Evolutionary conservation across 2,888 invertebrate species (phyloP).

Genomic region (Actias luna): DNA sequence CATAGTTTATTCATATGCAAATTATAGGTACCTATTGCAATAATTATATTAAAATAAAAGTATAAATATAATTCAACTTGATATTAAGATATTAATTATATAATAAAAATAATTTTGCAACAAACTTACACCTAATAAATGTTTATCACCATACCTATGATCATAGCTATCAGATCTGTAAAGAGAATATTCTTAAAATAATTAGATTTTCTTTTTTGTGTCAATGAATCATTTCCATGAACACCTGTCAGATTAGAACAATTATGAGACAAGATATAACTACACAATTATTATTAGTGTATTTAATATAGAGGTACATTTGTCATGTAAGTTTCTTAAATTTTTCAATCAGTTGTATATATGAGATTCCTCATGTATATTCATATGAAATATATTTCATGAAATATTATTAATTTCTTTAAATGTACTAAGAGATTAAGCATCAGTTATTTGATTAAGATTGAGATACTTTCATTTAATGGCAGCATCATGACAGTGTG

Average conservation of each 20-base stretch:
- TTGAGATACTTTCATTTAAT: constrained; percentile 35
- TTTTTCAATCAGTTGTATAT: constrained; percentile 31
- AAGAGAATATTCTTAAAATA: constrained; percentile 65
- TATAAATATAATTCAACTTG: neutral
- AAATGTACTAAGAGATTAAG: constrained; percentile 27
- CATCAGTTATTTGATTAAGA: constrained; percentile 23
- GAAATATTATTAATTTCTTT: constrained; percentile 21
- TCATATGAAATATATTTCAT: constrained; percentile 24
- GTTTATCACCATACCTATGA: constrained; percentile 67
- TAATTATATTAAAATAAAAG: neutral
- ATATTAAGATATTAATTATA: neutral
- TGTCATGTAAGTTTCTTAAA: constrained; percentile 26
- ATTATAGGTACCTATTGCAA: neutral
- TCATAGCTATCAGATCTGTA: constrained; percentile 56
- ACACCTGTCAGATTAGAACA: neutral
- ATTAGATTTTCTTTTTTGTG: constrained; percentile 37
- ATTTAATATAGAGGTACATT: constrained; percentile 10
- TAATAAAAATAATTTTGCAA: constrained; percentile 44
- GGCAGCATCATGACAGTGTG: constrained; percentile 58
- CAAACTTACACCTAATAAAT: constrained; percentile 58
- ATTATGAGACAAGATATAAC: constrained; percentile 4
- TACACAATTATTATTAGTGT: neutral
- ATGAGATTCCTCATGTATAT: constrained; percentile 21
- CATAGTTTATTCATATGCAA: neutral
- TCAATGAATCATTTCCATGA: neutral